Conservation (phyloP, 2,113 vertebrate genomes). For the Orthonyx spaldingii region DNA sequence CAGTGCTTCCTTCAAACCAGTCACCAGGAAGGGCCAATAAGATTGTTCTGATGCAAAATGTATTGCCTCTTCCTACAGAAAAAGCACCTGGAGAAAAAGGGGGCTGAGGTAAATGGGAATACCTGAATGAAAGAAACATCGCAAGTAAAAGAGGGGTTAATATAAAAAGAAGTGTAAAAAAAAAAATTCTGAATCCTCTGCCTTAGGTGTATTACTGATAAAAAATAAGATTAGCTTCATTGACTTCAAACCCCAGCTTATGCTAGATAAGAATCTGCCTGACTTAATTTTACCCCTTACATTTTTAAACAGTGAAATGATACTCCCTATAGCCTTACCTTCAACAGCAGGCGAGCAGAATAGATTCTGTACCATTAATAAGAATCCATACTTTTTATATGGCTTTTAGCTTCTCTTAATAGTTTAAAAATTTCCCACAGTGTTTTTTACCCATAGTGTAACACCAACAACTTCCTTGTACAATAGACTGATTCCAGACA, state of each 20-base stretch:
- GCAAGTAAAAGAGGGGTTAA: background rate
- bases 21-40: background rate
- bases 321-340: background rate
- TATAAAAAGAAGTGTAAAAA: background rate
- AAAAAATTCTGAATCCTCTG: background rate
- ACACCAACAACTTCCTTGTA: background rate
- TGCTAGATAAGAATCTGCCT: background rate
- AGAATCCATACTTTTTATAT: background rate
- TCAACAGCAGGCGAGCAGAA: background rate
- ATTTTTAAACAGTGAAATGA: background rate
- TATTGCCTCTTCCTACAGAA: background rate
- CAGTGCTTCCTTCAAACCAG: background rate
- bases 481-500: background rate
- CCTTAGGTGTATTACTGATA: background rate
- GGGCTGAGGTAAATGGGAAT: background rate
- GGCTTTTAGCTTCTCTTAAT: background rate
- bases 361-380: background rate
- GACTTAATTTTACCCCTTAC: background rate
- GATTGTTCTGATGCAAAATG: background rate
- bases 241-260: background rate
- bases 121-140: background rate
- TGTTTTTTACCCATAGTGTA: background rate
- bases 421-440: background rate
- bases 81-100: background rate
- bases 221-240: background rate